Evolutionary conservation across 2,113 vertebrate genomes (phyloP).

Genomic region (Rousettus leschenaultii): DNA sequence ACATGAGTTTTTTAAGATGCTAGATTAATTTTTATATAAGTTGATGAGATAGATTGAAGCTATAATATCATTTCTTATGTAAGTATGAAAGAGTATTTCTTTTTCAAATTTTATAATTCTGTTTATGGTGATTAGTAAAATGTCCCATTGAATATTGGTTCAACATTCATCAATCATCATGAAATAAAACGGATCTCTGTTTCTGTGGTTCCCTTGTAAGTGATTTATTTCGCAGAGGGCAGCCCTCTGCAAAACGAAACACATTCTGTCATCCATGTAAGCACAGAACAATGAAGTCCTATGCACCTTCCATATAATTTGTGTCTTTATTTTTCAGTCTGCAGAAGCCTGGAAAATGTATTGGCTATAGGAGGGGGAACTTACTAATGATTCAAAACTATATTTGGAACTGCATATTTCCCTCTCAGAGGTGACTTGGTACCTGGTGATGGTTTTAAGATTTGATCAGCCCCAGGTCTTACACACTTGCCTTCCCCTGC

Average conservation of each 20-base stretch:
- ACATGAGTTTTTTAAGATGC: background rate
- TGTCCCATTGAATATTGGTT: background rate
- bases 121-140: background rate
- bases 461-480: background rate
- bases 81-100: background rate
- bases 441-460: background rate
- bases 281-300: background rate
- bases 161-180: background rate
- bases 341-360: background rate
- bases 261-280: background rate
- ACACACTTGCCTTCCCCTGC: background rate
- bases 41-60: background rate
- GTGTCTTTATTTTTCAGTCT: background rate
- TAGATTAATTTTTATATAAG: background rate
- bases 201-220: conserved; percentile 12
- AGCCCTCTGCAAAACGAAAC: conserved; percentile 4
- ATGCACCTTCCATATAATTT: background rate
- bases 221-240: background rate
- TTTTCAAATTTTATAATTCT: background rate
- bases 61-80: background rate
- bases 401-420: background rate
- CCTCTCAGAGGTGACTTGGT: background rate
- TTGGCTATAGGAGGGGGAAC: background rate
- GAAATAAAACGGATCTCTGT: background rate
- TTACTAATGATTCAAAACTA: background rate